Evolutionary conservation across 1,140 invertebrate genomes (phyloP).

Genomic region (Chelonus insularis): DNA sequence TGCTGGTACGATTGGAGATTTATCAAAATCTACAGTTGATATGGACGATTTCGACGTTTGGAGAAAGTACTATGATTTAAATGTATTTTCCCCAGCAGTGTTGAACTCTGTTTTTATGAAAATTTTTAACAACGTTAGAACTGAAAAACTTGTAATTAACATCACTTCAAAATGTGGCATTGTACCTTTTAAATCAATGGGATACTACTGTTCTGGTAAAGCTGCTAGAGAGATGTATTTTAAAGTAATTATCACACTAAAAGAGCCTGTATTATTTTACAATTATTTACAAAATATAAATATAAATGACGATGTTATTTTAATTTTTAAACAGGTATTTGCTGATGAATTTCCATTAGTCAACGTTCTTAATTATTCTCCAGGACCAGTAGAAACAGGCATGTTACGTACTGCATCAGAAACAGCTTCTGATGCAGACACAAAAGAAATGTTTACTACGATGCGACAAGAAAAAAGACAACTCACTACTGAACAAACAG

Average conservation of each 20-base stretch:
- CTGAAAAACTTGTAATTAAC: constrained; percentile 74
- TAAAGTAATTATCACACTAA: constrained; percentile 58
- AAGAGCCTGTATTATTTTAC: too few relatives aligned
- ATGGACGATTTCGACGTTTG: constrained; percentile 66
- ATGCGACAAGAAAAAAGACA: constrained; percentile 63
- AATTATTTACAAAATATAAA: neutral
- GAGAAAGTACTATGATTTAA: constrained; percentile 73
- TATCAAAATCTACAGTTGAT: constrained; percentile 64
- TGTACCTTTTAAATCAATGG: constrained; percentile 74
- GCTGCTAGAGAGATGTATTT: constrained; percentile 93
- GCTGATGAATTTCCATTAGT: constrained; percentile 79
- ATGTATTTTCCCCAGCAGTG: constrained; percentile 76
- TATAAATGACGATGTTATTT: too few relatives aligned
- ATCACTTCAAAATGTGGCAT: constrained; percentile 84
- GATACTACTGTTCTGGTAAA: constrained; percentile 84
- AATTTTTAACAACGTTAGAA: constrained; percentile 54
- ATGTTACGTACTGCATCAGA: constrained; percentile 77
- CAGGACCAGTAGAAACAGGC: constrained; percentile 89
- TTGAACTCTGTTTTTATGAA: constrained; percentile 79
- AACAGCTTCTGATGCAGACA: constrained; percentile 63
- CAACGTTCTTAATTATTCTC: constrained; percentile 87
- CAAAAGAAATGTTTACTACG: constrained; percentile 67
- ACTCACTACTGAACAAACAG: constrained; percentile 77
- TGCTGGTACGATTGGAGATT: constrained; percentile 83
- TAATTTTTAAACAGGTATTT: constrained; percentile 61